Conservation (phyloP, 2,797 vertebrate genomes). For the Tangara arthus region DNA sequence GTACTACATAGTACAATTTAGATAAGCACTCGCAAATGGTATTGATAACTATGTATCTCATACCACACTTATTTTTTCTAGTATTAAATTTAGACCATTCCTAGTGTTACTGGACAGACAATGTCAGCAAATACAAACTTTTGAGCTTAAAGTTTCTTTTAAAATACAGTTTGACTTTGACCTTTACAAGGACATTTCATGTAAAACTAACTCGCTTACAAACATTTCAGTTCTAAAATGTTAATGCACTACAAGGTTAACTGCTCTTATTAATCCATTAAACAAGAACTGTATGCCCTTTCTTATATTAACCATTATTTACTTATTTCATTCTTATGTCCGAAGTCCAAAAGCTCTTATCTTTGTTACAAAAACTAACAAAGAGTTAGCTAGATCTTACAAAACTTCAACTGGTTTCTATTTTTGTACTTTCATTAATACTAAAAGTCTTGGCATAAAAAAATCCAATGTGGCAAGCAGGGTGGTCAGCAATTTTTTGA, state of each 20-base stretch:
- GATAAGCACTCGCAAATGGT: not conserved
- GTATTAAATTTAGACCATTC: not conserved
- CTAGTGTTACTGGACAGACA: not conserved
- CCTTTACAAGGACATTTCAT: slow-evolving; percentile 29
- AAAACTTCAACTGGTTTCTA: not conserved
- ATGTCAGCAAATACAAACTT: not conserved
- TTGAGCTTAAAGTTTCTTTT: not conserved
- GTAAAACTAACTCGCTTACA: slow-evolving; percentile 29
- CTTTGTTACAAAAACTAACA: slow-evolving; percentile 15
- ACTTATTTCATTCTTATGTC: slow-evolving; percentile 18
- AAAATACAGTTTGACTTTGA: slow-evolving; percentile 24
- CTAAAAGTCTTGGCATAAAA: not conserved
- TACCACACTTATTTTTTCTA: not conserved
- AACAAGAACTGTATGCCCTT: slow-evolving; percentile 42
- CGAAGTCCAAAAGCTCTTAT: slow-evolving; percentile 31
- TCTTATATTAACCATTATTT: slow-evolving; percentile 52
- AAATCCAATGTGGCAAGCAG: not conserved
- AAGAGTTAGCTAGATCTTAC: not conserved
- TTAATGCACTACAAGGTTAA: slow-evolving; percentile 57
- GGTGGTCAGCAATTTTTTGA: slow-evolving; percentile 15
- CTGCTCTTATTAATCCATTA: slow-evolving; percentile 63
- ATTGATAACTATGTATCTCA: not conserved
- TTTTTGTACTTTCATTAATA: not conserved
- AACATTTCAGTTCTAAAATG: slow-evolving; percentile 54
- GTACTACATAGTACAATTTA: not conserved